Base-by-base conservation (phyloP, 2,113 vertebrate species). In the Sorex araneus region DNA sequence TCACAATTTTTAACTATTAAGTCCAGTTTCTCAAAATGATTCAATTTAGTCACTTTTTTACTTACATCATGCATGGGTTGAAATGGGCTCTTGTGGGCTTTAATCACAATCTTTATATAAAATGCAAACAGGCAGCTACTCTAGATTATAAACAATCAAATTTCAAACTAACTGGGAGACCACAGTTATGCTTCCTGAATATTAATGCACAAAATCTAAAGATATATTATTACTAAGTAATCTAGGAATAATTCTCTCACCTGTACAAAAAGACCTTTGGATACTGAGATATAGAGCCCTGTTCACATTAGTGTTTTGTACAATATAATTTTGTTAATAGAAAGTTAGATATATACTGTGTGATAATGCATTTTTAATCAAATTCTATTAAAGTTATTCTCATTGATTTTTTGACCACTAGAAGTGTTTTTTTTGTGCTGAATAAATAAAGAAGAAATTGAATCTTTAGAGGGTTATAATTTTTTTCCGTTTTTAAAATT, bases 281-380 rank as follows among this genome's bases (percentile, higher is more conserved):
- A 84, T 18, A 60, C 0, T 64, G 27, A 80, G 25, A 60, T 84
- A 93, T 40, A 83, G 94, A 90, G 80, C 15, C 79, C 4, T 36
- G 16, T 75, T 80, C 25, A 40, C 12, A 4, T 57, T 75, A 40
- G 47, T 2, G 75, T 23, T 50, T 32, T 84, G 79, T 89, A 64
- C 85, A 93, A 88, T 93, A 64, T 27, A 89, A 1, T 8, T 74
- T 15, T 82, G 3, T 90, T 57, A 75, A 57, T 47, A 70, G 28
- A 50, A 89, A 64, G 6, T 43, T 67, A 67, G 60, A 83, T 70
- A 74, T 2, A 71, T 45, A 45, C 28, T 47, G 77, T 25, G 69
- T 71, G 10, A 83, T 36, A 83, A 86, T 11, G 73, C 57, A 92
- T 8, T 70, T 91, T 57, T 74, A 92, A 84, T 79, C 87, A 69